phyloP scores from a whole-genome alignment of 23 tunicate species.

The Halocynthia aurantium region DNA sequence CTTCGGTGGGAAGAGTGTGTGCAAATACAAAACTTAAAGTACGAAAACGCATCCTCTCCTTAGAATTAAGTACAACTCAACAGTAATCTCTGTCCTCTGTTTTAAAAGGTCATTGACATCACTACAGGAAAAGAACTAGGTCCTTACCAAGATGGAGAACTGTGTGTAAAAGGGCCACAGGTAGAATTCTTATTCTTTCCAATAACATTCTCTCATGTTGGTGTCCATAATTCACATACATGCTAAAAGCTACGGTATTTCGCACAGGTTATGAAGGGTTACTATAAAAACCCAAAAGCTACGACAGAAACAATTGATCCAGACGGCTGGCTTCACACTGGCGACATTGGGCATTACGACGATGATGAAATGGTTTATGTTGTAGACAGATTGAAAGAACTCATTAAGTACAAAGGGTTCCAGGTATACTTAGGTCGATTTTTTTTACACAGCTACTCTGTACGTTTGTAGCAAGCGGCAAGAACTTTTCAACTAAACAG shows the following conservation, averaged over 20 bases:
- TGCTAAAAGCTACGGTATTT: not conserved
- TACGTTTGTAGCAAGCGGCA: too few relatives aligned
- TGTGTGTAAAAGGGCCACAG: constrained; percentile 77
- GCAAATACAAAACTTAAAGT: constrained; percentile 47
- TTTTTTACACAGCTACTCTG: not conserved
- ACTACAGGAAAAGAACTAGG: constrained; percentile 46
- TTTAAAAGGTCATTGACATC: constrained; percentile 29
- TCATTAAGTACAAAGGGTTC: constrained; percentile 77
- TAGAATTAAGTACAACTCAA: not conserved
- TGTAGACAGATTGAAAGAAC: constrained; percentile 75
- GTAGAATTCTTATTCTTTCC: constrained; percentile 1
- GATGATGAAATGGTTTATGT: constrained; percentile 50
- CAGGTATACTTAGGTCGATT: constrained; percentile 34
- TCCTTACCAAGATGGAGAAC: constrained; percentile 55
- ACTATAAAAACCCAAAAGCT: constrained; percentile 45
- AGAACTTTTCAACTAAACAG: not conserved
- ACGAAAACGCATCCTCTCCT: not conserved
- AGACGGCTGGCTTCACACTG: constrained; percentile 92
- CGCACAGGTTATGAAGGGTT: constrained; percentile 62
- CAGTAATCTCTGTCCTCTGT: not conserved
- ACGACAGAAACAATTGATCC: constrained; percentile 25
- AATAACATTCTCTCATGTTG: too few relatives aligned
- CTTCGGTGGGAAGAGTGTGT: constrained; percentile 38
- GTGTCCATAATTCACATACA: not conserved
- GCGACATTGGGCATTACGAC: constrained; percentile 89